Conservation (phyloP, 2,797 vertebrate genomes). For the Premnoplex brunnescens region DNA sequence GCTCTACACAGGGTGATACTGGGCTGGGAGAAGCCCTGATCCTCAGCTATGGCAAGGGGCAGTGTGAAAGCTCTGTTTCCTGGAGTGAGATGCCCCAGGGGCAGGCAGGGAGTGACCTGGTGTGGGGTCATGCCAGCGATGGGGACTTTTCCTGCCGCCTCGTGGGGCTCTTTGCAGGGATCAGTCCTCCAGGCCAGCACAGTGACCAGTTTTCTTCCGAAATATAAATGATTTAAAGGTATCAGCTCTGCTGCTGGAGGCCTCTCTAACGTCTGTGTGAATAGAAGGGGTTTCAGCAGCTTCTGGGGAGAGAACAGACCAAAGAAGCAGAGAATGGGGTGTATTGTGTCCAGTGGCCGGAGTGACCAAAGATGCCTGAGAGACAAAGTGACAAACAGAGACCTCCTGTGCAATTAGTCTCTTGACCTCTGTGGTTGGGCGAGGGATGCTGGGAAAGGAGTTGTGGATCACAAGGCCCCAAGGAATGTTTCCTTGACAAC, state of each 20-base stretch:
- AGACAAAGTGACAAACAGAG: slow-evolving; percentile 21
- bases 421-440: slow-evolving; percentile 54
- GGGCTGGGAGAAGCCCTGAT: neutral
- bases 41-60: neutral
- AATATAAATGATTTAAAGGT: neutral
- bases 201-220: neutral
- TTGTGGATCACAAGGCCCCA: slow-evolving; percentile 42
- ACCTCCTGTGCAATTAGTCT: slow-evolving; percentile 58
- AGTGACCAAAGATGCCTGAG: slow-evolving; percentile 22
- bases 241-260: neutral
- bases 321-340: slow-evolving; percentile 4
- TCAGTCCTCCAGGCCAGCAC: neutral
- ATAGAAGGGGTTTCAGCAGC: neutral
- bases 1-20: neutral
- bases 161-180: rapidly evolving
- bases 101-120: neutral
- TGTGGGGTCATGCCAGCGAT: rapidly evolving
- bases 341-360: neutral
- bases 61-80: neutral
- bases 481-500: slow-evolving; percentile 75
- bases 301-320: neutral
- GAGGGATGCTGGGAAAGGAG: slow-evolving; percentile 41
- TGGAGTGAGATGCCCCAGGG: neutral
- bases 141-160: neutral
- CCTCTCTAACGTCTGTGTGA: neutral